phyloP scores from a whole-genome alignment of 1,140 invertebrate genomes.

The Musca domestica region DNA sequence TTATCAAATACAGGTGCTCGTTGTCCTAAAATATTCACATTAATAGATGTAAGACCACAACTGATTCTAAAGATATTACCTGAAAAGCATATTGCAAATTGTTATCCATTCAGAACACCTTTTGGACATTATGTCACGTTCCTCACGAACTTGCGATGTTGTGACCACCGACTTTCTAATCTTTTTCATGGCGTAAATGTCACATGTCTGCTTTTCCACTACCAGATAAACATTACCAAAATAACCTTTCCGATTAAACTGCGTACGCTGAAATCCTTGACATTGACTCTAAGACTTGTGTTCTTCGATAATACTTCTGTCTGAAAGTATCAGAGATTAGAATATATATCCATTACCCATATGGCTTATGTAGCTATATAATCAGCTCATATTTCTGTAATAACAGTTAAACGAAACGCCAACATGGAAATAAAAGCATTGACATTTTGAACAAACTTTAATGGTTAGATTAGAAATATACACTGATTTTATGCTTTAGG shows the following conservation, averaged over 20 bases:
- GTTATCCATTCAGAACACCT: conserved; percentile 77
- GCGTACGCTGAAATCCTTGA: conserved; percentile 78
- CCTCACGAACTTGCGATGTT: conserved; percentile 68
- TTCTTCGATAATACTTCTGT: conserved; percentile 65
- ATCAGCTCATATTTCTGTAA: no score
- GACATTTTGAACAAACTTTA: no score
- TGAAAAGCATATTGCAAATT: conserved; percentile 83
- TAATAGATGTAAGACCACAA: background rate
- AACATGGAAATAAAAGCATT: no score
- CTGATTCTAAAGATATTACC: conserved; percentile 37
- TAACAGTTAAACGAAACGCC: no score
- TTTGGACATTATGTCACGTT: conserved; percentile 81
- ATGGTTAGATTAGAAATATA: no score
- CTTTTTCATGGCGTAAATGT: conserved; percentile 92
- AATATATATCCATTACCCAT: background rate
- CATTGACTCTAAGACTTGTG: conserved; percentile 68
- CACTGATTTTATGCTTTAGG: background rate
- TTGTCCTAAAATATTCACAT: conserved; percentile 63
- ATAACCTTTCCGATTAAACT: conserved; percentile 86
- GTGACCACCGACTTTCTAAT: conserved; percentile 76
- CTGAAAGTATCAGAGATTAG: conserved; percentile 57
- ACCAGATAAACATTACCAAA: conserved; percentile 89
- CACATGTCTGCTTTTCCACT: conserved; percentile 80
- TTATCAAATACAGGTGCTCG: conserved; percentile 79
- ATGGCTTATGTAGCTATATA: no score